Base-by-base conservation (phyloP, 2,113 vertebrate species). In the Marmota monax region DNA sequence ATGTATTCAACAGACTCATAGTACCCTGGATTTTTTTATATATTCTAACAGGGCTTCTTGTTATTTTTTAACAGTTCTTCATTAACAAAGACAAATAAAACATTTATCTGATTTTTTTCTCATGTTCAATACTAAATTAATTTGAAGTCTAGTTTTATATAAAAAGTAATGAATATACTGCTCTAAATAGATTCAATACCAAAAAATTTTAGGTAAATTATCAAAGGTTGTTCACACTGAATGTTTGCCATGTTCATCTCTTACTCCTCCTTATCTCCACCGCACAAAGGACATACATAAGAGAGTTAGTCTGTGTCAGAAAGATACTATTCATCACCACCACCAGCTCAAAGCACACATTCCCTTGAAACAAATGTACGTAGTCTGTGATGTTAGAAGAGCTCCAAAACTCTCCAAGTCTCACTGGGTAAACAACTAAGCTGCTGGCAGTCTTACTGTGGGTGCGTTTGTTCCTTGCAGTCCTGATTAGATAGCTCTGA, bases 141-240 rank as follows among this genome's bases (percentile, higher is more conserved):
- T 72, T 76, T 93, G 58, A 88, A 93, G 25, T 78, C 10, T 85
- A 76, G 18, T 58, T 70, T 96, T 45, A 76, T 39, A 73, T 27
- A 67, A 79, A 88, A 92, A 77, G 51, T 12, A 85, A 90, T 77
- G 61, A 74, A 77, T 39, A 79, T 16, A n/a, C 4, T 56, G 18
- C 37, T 11, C 29, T 77, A 63, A n/a, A 16, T 63, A 93, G 72
- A 76, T 34, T 73, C 17, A 78, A 25, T 37, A 63, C 39, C 7
- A 18, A 84, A 58, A 69, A 53, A 84, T 53, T 84, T 88, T 58
- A 83, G 25, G 65, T 56, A 79, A 67, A 70, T 69, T 74, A 45
- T 29, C 34, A 17, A 84, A 84, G 22, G 27, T 51, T 84, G 16
- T 51, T 94, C 58, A 51, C 45, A 78, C 0, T 89, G 32, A 65